Evolutionary conservation across 2,113 vertebrate genomes (phyloP).

Genomic region (Forbesichthys papilliferus): DNA sequence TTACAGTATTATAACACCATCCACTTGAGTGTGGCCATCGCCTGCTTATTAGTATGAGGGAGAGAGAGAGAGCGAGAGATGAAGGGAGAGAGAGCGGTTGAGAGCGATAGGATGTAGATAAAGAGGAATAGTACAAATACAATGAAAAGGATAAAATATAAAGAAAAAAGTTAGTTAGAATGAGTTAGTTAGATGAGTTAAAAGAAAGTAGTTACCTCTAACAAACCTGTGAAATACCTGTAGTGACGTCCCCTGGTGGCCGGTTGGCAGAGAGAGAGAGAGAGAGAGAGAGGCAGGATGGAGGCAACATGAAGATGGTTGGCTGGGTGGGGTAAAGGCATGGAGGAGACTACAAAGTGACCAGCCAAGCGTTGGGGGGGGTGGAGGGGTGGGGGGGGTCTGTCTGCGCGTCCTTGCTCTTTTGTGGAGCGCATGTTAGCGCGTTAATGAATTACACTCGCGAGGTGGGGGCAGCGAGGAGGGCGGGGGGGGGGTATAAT

Average conservation of each 20-base stretch:
- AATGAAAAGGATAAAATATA: no score
- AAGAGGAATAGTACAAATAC: background rate
- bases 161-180: no score
- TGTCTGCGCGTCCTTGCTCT: slow-evolving; percentile 73
- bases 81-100: background rate
- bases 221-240: no score
- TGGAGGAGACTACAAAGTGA: slow-evolving; percentile 70
- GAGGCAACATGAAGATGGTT: background rate
- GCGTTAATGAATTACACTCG: slow-evolving; percentile 87
- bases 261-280: slow-evolving; percentile 1
- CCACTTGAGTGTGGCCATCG: no score
- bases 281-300: background rate
- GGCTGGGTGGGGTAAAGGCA: slow-evolving; percentile 23
- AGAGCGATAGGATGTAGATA: background rate
- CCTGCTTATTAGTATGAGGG: no score
- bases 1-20: no score
- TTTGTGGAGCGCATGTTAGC: slow-evolving; percentile 82
- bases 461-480: no score
- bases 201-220: no score
- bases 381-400: slow-evolving; percentile 37
- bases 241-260: slow-evolving; percentile 3
- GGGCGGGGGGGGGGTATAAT: slow-evolving; percentile 55
- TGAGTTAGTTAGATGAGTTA: no score
- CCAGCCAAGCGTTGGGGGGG: slow-evolving; percentile 63
- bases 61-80: background rate